Base-by-base conservation (phyloP, 2,113 vertebrate genomes). In the Anthoscopus minutus region DNA sequence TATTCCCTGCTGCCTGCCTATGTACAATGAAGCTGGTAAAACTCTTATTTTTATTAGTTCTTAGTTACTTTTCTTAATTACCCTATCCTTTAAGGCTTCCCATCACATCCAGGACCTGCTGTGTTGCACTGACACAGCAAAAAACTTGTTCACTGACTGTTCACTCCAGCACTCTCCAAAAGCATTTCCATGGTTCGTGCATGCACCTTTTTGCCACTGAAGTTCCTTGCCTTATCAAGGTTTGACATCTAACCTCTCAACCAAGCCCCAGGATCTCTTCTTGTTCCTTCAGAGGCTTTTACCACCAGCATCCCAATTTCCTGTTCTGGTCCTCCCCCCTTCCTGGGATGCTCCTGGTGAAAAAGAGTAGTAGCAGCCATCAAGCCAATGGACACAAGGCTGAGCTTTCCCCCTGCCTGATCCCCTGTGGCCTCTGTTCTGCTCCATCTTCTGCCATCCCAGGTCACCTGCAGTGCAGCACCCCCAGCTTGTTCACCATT, bases 1-100 rank as follows among this genome's bases (percentile, higher is more conserved):
- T 86, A 93, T 92, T 94, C 90, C 71, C 58, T 82, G 70, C 72
- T 86, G 80, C 60, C 51, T 81, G 56, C 72, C 60, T 79, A 30
- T 69, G 65, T 77, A 89, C 65, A 81, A 60, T 0, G 8, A 74
- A 89, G 45, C 81, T 60, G 33, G 35, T 78, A 73, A 86, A 94
- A 91, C 69, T 78, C 61, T 53, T 83, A 73, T 81, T 87, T 94
- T 92, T 92, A 89, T 84, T 81, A 62, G 81, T 81, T 94, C 67
- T 95, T 93, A 90, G 48, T 92, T 90, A 93, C 77, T 92, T 90
- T 92, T 91, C 60, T 71, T 81, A 87, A 92, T 93, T 74, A 92
- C n/a, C 64, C 30, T 16, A 78, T 66, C 60, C 83, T 86, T 72
- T 40, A 71, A 71, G 89, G 86, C 66, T 70, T 86, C 60, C n/a